phyloP scores from a whole-genome alignment of 2,797 vertebrate genomes.

The Trematocara caparti region DNA sequence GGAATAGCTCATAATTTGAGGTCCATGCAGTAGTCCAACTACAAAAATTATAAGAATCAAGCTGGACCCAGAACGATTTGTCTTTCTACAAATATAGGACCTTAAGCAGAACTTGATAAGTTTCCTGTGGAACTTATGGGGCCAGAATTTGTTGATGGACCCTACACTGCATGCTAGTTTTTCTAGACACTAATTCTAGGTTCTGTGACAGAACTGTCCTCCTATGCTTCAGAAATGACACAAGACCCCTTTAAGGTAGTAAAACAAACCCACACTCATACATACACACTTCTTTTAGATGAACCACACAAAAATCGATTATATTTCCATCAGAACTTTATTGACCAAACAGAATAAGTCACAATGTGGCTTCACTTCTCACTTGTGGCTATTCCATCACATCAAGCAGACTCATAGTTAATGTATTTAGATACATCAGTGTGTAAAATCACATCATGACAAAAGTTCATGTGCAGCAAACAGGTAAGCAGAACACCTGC shows the following conservation, averaged over 20 bases:
- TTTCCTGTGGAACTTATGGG: background rate
- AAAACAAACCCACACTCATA: background rate
- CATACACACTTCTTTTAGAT: background rate
- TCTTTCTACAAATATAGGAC: background rate
- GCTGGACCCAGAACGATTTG: background rate
- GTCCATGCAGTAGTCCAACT: background rate
- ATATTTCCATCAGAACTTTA: constrained; percentile 64
- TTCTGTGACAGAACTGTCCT: background rate
- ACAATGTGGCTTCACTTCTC: background rate
- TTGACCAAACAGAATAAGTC: constrained; percentile 36
- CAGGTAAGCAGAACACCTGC: constrained; percentile 16
- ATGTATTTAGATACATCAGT: background rate
- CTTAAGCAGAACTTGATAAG: background rate
- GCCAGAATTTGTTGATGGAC: background rate
- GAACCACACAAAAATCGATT: constrained; percentile 32
- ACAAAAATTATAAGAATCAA: background rate
- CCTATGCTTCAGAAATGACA: background rate
- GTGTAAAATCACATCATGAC: background rate
- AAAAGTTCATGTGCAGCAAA: background rate
- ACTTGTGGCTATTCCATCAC: constrained; percentile 3
- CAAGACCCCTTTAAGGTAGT: background rate
- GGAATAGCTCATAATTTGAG: background rate
- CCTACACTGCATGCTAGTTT: fast-evolving
- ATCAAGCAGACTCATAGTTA: background rate
- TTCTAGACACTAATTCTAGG: background rate